Base-by-base conservation (phyloP, 2,113 vertebrate species). In the Cisticola juncidis region DNA sequence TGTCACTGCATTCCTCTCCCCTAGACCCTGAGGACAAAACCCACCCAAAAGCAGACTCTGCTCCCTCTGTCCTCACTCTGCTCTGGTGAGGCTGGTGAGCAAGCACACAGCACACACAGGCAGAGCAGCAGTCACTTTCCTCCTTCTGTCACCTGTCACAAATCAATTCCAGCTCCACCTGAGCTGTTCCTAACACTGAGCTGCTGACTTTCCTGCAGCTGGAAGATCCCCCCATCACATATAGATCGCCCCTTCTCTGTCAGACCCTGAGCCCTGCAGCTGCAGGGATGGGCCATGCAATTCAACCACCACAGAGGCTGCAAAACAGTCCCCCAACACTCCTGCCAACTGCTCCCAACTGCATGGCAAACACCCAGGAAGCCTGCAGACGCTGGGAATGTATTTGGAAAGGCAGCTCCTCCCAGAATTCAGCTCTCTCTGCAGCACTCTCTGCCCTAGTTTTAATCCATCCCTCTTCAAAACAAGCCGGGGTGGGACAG, bases 71-170 rank as follows among this genome's bases (percentile, higher is more conserved):
- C 64, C 42, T 21, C 8, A 5, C 0, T 0, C 25, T 44, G n/a
- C 38, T 38, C 65, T 8, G 3, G 28, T 6, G 26, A 35, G 33
- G 40, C 38, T 4, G 9, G 45, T 0, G 0, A 71, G 35, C 1
- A 1, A 2, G 25, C 16, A 5, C 1, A 1, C 70, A 61, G 66
- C 23, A 40, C 10, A n/a, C 0, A 0, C 18, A 29, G 61, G 31
- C 36, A 66, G 9, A 56, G 29, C 20, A 81, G 15, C 20, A 15
- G 35, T 2, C 9, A 36, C 40, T 4, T 31, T 48, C 18, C 42
- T 38, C 33, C 60, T 44, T 38, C 73, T 38, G 73, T 57, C 25
- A 24, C 54, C 54, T 15, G 12, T 21, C 73, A 50, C 22, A 35
- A 35, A 50, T 5, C 28, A 7, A 11, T 8, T 28, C 29, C 68